Evolutionary conservation across 2,113 vertebrate genomes (phyloP).

Genomic region (Ammodytes marinus): DNA sequence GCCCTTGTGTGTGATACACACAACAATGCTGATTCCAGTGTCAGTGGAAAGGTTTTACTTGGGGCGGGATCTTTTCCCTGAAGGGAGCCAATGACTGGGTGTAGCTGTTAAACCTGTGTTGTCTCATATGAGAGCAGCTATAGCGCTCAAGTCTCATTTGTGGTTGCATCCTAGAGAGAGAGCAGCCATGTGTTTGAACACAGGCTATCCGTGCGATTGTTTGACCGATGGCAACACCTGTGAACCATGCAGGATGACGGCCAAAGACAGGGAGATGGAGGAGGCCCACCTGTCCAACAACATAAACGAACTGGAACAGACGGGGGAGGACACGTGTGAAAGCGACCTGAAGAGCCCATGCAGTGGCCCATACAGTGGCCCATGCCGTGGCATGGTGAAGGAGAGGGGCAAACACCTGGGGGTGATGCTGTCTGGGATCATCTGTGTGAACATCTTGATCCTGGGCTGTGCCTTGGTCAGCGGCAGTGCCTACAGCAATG

Average conservation of each 20-base stretch:
- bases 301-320: neutral
- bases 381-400: neutral
- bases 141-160: constrained; percentile 15
- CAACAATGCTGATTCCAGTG: constrained; percentile 33
- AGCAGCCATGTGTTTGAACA: constrained; percentile 63
- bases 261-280: constrained; percentile 52
- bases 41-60: constrained; percentile 40
- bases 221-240: constrained; percentile 50
- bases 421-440: constrained; percentile 90
- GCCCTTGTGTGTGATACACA: constrained; percentile 40
- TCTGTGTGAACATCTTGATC: constrained; percentile 89
- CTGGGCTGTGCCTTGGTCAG: constrained; percentile 90
- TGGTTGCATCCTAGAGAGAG: neutral
- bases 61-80: constrained; percentile 37
- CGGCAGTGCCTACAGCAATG: constrained; percentile 85
- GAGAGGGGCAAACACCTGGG: constrained; percentile 84
- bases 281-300: constrained; percentile 58
- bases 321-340: neutral
- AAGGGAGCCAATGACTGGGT: constrained; percentile 36
- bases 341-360: constrained; percentile 26
- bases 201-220: constrained; percentile 55
- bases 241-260: constrained; percentile 70
- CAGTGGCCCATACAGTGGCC: neutral
- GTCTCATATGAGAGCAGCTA: constrained; percentile 26
- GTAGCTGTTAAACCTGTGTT: constrained; percentile 63